Base-by-base conservation (phyloP, 2,113 vertebrate species). In the Solea solea region DNA sequence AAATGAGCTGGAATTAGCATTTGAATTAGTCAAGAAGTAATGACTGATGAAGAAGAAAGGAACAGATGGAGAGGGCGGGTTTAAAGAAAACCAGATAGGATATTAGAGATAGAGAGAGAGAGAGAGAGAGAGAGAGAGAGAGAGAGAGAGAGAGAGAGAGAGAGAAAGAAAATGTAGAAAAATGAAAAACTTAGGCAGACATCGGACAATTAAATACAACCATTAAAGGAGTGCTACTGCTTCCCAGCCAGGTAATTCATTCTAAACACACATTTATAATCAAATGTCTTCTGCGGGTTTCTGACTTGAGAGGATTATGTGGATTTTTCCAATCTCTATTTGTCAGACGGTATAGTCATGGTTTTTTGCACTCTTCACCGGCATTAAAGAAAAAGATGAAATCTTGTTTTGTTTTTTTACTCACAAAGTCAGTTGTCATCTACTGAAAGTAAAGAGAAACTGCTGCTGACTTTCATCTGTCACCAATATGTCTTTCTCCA, bases 1-100 rank as follows among this genome's bases (percentile, higher is more conserved):
- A 72, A 84, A 87, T 74, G 67, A 79, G 65, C 62, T 60, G 1
- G 56, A 77, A 86, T 78, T 83, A 83, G 76, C 60, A 76, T 84
- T 56, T 68, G 63, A 88, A 78, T 85, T 74, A 88, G 25, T 34
- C 8, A 9, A 73, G 55, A 75, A 64, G 44, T 16, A 73, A 65
- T 55, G 68, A 64, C 50, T 66, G 77, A 65, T 57, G 76, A 44
- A 74, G 45, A 50, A 77, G 64, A 72, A 80, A 70, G 27, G 58
- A 64, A 14, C 70, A 74, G 79, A 83, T 74, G 65, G 64, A 70
- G 51, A 48, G 68, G 54, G 45, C 56, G 50, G 60, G 65, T 74
- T 80, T 40, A 54, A 40, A 78, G 46, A 40, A 6, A 73, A 52
- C 4, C 15, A 45, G 42, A 42, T 49, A 49, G 41, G 25, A 78